Base-by-base conservation (phyloP, 2,113 vertebrate genomes). In the Piliocolobus tephrosceles region DNA sequence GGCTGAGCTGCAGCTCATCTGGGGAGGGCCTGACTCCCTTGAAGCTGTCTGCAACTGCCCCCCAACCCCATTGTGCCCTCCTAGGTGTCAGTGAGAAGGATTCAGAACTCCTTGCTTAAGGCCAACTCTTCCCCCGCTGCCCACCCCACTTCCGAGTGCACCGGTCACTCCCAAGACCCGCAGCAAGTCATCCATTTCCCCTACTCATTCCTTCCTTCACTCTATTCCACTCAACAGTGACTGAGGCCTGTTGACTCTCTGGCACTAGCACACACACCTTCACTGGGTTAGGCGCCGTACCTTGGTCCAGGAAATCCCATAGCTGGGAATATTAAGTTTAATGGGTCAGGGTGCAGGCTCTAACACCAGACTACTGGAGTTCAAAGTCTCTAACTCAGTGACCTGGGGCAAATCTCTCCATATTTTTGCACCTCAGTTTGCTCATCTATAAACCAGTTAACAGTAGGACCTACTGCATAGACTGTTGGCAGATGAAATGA, bases 1-100 rank as follows among this genome's bases (percentile, higher is more conserved):
- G 58, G 43, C 5, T 83, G 75, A 84, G 93, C 16, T 23, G 73
- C 10, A 45, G 75, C 52, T 78, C 35, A 4, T 50, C 7, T 1
- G 14, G 1, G 8, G 0, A 35, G 58, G 23, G 45, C 45, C 27
- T 0, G 2, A 73, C 35, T 78, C 47, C 2, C 0, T 32, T 45
- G 80, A 70, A 27, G 61, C 38, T 1, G 2, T 91, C 78, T 90
- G 35, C 17, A 38, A 23, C n/a, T 45, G 35, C 30, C 38, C 0
- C 1, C 9, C 12, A 16, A 25, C 35, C 8, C n/a, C n/a, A 68
- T 12, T 35, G 61, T 75, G 66, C 55, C 55, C 14, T 88, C 0
- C 0, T 4, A 68, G 17, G 66, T 27, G 86, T 43, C 22, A 30
- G 35, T 38, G 52, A 96, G 88, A 89, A 93, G 75, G 64, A 32